A percentile compares a stretch with the other conserved stretches of the same genome.
Conservation (phyloP, 2,113 vertebrate genomes). For the Oryzias javanicus region DNA sequence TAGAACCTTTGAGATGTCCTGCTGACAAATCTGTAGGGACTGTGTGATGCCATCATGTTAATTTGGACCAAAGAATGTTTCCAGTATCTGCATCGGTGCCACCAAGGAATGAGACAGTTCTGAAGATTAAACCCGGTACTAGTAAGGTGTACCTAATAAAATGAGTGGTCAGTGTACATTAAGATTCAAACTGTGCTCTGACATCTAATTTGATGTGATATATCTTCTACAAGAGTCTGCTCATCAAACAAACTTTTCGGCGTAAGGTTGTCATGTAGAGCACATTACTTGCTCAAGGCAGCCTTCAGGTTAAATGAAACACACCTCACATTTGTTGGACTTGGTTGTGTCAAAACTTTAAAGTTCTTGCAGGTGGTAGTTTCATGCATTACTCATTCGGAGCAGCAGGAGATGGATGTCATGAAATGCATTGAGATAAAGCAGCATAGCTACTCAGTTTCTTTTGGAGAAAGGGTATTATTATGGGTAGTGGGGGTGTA, state of each 20-base stretch:
- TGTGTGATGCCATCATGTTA: too few species aligned
- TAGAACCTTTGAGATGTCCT: too few species aligned
- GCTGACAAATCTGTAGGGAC: too few species aligned
- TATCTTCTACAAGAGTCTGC: constrained; percentile 22
- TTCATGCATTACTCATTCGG: background rate
- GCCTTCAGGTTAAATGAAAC: constrained; percentile 47
- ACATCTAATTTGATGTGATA: constrained; percentile 47
- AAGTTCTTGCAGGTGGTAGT: constrained; percentile 3
- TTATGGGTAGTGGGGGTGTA: too few species aligned
- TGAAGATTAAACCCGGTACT: too few species aligned
- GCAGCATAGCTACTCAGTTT: too few species aligned
- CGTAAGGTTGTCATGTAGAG: constrained; percentile 5
- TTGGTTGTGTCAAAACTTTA: background rate
- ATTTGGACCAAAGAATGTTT: too few species aligned
- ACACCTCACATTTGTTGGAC: constrained; percentile 19
- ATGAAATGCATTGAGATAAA: constrained; percentile 1
- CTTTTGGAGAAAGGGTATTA: too few species aligned
- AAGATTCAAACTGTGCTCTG: constrained; percentile 7
- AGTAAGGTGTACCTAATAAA: too few species aligned
- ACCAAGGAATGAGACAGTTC: too few species aligned
- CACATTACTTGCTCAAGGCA: constrained; percentile 6
- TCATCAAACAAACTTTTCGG: constrained; percentile 19
- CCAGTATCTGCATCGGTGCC: too few species aligned
- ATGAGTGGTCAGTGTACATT: background rate
- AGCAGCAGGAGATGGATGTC: constrained; percentile 4